Percentiles rank a stretch among this genome's conserved stretches.
Conservation (phyloP, 2,797 vertebrate genomes). For the Peromyscus aztecus region DNA sequence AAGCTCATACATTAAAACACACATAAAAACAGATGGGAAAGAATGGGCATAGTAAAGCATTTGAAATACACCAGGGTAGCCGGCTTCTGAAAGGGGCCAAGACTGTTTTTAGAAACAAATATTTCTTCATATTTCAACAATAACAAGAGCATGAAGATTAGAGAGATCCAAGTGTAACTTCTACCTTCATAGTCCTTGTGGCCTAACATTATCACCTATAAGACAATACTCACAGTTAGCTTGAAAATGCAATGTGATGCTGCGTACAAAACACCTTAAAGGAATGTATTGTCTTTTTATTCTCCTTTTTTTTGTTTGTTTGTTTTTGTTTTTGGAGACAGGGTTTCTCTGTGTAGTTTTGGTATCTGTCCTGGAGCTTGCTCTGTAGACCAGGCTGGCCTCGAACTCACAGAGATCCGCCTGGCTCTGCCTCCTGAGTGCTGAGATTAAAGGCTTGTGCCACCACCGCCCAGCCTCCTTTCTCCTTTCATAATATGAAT, state of each 20-base stretch:
- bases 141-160: not conserved
- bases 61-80: not conserved
- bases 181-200: not conserved
- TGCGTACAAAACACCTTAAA: not conserved
- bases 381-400: too few relatives aligned
- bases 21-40: not conserved
- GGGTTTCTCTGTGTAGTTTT: too few relatives aligned
- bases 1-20: not conserved
- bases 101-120: conserved; percentile 38
- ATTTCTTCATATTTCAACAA: not conserved
- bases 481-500: conserved; percentile 25
- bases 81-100: conserved; percentile 12
- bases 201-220: not conserved
- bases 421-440: too few relatives aligned
- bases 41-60: not conserved
- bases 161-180: conserved; percentile 14
- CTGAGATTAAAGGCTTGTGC: too few relatives aligned
- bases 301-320: too few relatives aligned
- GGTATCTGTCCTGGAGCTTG: too few relatives aligned
- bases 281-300: not conserved
- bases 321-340: too few relatives aligned
- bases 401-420: too few relatives aligned
- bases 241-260: not conserved
- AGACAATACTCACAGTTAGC: not conserved
- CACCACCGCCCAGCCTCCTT: not conserved